Evolutionary conservation across 1,140 invertebrate genomes (phyloP).

Genomic region (Saxidomus purpurata): DNA sequence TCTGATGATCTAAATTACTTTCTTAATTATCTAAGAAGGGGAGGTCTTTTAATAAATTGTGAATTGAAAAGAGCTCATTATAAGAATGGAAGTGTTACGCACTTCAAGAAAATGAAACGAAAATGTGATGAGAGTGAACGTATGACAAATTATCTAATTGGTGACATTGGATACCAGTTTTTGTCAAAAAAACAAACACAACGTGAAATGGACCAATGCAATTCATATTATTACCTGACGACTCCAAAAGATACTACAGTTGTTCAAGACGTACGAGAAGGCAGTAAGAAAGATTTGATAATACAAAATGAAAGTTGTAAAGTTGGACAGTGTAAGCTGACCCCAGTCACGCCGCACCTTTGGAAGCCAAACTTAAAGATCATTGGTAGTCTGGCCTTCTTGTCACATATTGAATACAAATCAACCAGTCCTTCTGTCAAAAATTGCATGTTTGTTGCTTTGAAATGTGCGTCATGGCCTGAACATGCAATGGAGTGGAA

Average conservation of each 20-base stretch:
- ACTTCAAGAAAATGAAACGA: too few species aligned
- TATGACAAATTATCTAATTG: neutral
- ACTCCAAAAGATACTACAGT: neutral
- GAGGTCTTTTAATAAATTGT: neutral
- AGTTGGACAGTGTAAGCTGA: neutral
- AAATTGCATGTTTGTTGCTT: too few species aligned
- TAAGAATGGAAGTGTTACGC: too few species aligned
- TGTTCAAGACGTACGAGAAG: neutral
- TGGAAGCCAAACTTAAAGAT: neutral
- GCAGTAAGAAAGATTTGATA: neutral
- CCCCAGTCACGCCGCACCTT: neutral
- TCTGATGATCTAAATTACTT: neutral
- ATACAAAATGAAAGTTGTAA: neutral
- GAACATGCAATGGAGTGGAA: slow-evolving; percentile 3
- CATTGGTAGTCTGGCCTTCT: neutral
- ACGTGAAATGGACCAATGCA: too few species aligned
- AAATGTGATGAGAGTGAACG: too few species aligned
- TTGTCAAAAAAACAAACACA: too few species aligned
- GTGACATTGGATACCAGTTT: neutral
- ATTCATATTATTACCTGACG: neutral
- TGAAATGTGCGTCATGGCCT: neutral
- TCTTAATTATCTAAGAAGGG: slow-evolving; percentile 8
- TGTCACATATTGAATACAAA: neutral
- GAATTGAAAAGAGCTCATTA: neutral
- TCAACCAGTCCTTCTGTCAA: neutral